A percentile compares a stretch with the other conserved stretches of the same genome.
phyloP scores from a whole-genome alignment of 2,797 vertebrate species.

The Eremophila alpestris region DNA sequence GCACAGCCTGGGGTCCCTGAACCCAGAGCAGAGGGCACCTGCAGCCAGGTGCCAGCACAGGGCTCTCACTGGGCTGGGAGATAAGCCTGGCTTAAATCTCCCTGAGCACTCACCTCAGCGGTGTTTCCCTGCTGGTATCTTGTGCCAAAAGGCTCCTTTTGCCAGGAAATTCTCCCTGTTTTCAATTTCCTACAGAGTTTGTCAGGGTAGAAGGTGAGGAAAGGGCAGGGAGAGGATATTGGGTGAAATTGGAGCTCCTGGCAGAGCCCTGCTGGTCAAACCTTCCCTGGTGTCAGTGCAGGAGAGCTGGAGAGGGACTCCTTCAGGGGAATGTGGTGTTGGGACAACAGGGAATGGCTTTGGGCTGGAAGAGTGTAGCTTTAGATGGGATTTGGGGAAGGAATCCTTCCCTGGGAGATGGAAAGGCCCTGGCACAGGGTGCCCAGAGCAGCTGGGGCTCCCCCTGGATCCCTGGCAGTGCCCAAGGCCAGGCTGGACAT shows the following conservation, averaged over 20 bases:
- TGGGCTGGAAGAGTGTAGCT: fast-evolving
- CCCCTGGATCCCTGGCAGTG: not conserved
- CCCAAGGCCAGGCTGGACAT: not conserved
- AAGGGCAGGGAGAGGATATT: not conserved
- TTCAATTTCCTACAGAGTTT: not conserved
- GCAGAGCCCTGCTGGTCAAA: not conserved
- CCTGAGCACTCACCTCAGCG: not conserved
- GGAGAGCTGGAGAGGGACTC: not conserved
- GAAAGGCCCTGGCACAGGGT: not conserved
- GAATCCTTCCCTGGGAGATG: fast-evolving
- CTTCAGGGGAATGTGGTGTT: fast-evolving
- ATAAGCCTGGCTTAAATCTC: fast-evolving
- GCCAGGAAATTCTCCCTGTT: not conserved
- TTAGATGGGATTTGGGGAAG: not conserved
- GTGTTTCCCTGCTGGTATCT: not conserved
- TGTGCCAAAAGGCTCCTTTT: not conserved
- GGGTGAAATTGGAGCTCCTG: not conserved
- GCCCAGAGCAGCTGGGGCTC: not conserved
- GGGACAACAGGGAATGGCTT: not conserved
- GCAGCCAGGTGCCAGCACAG: not conserved
- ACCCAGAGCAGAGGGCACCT: not conserved
- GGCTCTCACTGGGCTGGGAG: not conserved
- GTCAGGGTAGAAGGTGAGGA: fast-evolving
- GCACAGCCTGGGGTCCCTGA: not conserved
- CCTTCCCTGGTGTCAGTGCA: not conserved